A percentile compares a stretch with the other conserved stretches of the same genome.
Evolutionary conservation across 2,113 vertebrate genomes (phyloP).

Genomic region (Oryzias woworae): DNA sequence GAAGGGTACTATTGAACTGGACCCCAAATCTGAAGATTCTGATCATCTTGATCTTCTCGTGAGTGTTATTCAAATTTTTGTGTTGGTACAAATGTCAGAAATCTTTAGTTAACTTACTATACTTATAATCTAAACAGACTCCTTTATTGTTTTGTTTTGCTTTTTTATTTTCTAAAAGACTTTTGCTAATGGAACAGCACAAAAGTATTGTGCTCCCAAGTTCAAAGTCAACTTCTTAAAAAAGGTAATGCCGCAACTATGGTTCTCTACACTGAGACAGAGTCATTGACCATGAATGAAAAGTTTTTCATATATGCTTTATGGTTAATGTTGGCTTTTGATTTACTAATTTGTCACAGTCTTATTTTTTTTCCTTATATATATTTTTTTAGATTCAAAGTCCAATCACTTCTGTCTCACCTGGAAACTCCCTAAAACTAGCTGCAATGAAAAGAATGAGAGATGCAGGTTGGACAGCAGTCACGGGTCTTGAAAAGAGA

Average conservation of each 20-base stretch:
- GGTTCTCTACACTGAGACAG: neutral
- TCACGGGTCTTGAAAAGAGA: conserved; percentile 83
- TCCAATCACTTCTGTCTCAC: conserved; percentile 69
- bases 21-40: conserved; percentile 88
- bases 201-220: neutral
- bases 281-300: neutral
- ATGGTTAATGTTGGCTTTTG: neutral
- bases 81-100: neutral
- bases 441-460: conserved; percentile 82
- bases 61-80: conserved; percentile 47
- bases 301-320: neutral
- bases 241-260: conserved; percentile 47
- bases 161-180: conserved; percentile 31
- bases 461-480: conserved; percentile 85
- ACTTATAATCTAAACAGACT: neutral
- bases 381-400: conserved; percentile 56
- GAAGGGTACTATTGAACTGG: conserved; percentile 80
- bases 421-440: conserved; percentile 77
- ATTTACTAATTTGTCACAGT: neutral
- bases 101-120: neutral
- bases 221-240: conserved; percentile 17
- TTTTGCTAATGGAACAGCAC: conserved; percentile 22
- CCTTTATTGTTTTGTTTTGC: conserved; percentile 5
- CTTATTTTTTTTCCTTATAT: neutral
- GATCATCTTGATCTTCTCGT: conserved; percentile 86